Evolutionary conservation across 2,888 invertebrate species (phyloP).

Genomic region (Chymomyza fuscimana): DNA sequence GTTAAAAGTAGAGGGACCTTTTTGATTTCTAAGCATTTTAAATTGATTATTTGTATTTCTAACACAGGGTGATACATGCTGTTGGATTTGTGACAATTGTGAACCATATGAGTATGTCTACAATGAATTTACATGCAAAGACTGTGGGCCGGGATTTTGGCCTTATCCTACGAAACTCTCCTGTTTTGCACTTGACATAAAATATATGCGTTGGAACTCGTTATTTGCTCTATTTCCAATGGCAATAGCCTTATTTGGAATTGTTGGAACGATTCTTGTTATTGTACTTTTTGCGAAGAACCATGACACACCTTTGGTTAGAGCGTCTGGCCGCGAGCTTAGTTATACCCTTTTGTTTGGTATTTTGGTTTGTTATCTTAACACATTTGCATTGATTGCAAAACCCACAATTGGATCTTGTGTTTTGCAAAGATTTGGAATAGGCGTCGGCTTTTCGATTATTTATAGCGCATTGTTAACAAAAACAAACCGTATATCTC

Average conservation of each 20-base stretch:
- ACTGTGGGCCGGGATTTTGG: constrained; percentile 84
- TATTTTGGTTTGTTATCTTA: constrained; percentile 85
- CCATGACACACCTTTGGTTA: constrained; percentile 87
- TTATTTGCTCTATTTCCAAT: constrained; percentile 84
- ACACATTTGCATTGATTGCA: constrained; percentile 86
- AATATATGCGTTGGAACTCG: constrained; percentile 85
- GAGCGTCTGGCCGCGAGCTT: constrained; percentile 88
- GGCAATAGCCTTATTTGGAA: constrained; percentile 83
- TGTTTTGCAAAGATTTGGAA: constrained; percentile 84
- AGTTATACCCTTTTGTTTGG: constrained; percentile 88
- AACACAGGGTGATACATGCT: constrained; percentile 84
- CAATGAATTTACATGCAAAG: constrained; percentile 84
- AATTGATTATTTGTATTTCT: neutral
- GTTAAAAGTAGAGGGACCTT: constrained; percentile 50
- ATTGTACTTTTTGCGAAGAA: constrained; percentile 83
- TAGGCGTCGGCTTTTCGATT: constrained; percentile 86
- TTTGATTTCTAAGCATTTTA: neutral
- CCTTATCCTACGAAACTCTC: constrained; percentile 83
- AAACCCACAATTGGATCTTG: constrained; percentile 85
- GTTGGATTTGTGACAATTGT: constrained; percentile 89
- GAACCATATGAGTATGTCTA: constrained; percentile 85
- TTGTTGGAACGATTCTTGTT: constrained; percentile 82
- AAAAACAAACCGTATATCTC: constrained; percentile 87
- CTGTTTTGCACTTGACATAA: constrained; percentile 83
- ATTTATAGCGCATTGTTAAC: constrained; percentile 88